A percentile compares a stretch with the other conserved stretches of the same genome.
Conservation (phyloP, 2,888 invertebrate genomes). For the Apomyelois bistriatella region DNA sequence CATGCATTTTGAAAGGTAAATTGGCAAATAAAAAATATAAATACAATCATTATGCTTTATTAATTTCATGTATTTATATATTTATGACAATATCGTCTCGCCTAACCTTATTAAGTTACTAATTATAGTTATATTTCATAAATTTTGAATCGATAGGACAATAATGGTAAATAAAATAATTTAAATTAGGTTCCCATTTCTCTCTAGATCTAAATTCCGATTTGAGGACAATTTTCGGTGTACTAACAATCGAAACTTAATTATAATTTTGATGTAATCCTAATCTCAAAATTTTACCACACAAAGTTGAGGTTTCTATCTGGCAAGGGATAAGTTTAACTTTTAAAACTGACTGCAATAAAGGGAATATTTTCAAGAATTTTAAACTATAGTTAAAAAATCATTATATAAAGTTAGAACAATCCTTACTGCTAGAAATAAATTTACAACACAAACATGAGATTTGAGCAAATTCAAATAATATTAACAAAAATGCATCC, state of each 20-base stretch:
- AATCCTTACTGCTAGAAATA: constrained; percentile 55
- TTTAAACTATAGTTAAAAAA: constrained; percentile 23
- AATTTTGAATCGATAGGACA: constrained; percentile 79
- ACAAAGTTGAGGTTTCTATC: constrained; percentile 52
- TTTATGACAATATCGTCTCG: constrained; percentile 82
- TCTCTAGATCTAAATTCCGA: constrained; percentile 58
- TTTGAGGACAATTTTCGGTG: constrained; percentile 55
- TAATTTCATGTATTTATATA: constrained; percentile 82
- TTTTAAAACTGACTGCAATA: neutral
- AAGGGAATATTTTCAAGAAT: constrained; percentile 16
- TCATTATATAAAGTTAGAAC: constrained; percentile 40
- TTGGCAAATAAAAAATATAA: constrained; percentile 59
- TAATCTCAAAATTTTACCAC: constrained; percentile 57
- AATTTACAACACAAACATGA: constrained; percentile 62
- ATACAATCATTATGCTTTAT: constrained; percentile 81
- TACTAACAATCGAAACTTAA: constrained; percentile 66
- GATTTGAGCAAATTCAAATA: constrained; percentile 68
- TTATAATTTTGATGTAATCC: constrained; percentile 45
- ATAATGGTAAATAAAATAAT: constrained; percentile 71
- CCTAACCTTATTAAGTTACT: constrained; percentile 80
- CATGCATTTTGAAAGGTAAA: neutral
- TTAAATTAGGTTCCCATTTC: constrained; percentile 60
- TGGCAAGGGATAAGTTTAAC: constrained; percentile 55
- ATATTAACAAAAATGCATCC: constrained; percentile 57
- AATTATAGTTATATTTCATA: constrained; percentile 78